Evolutionary conservation across 2,888 invertebrate genomes (phyloP).

Genomic region (Tenthredo notha): DNA sequence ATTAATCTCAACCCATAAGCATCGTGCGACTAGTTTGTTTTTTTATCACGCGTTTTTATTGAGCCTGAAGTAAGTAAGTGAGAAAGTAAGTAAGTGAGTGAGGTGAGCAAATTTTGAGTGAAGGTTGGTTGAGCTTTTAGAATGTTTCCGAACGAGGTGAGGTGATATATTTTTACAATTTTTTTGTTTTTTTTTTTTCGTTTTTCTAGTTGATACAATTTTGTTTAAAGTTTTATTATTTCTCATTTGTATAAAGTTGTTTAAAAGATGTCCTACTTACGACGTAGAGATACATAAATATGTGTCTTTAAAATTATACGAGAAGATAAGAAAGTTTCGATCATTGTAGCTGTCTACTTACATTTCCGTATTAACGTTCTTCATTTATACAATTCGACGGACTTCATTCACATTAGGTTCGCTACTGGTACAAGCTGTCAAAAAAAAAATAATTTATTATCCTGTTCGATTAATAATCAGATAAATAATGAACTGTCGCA

Average conservation of each 20-base stretch:
- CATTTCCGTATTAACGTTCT: not conserved
- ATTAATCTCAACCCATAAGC: conserved; percentile 18
- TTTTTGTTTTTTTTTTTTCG: not conserved
- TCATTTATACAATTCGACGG: not conserved
- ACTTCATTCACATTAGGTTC: not conserved
- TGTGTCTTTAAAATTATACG: not conserved
- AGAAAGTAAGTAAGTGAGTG: not conserved
- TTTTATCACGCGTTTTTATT: not conserved
- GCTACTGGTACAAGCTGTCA: not conserved
- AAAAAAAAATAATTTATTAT: not conserved
- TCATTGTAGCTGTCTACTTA: not conserved
- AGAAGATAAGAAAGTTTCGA: conserved; percentile 19
- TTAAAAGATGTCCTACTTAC: conserved; percentile 37
- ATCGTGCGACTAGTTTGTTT: not conserved
- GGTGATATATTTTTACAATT: not conserved
- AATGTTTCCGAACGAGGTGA: not conserved
- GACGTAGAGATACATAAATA: conserved; percentile 20
- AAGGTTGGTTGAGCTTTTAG: not conserved
- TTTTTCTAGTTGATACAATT: not conserved
- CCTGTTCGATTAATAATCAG: conserved; percentile 45
- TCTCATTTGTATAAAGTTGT: not conserved
- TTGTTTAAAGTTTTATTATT: not conserved
- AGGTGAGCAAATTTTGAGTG: not conserved
- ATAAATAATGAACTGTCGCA: conserved; percentile 30
- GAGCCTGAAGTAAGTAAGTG: not conserved